A percentile compares a stretch with the other conserved stretches of the same genome.
Evolutionary conservation across 2,113 vertebrate genomes (phyloP).

Genomic region (Morone saxatilis): DNA sequence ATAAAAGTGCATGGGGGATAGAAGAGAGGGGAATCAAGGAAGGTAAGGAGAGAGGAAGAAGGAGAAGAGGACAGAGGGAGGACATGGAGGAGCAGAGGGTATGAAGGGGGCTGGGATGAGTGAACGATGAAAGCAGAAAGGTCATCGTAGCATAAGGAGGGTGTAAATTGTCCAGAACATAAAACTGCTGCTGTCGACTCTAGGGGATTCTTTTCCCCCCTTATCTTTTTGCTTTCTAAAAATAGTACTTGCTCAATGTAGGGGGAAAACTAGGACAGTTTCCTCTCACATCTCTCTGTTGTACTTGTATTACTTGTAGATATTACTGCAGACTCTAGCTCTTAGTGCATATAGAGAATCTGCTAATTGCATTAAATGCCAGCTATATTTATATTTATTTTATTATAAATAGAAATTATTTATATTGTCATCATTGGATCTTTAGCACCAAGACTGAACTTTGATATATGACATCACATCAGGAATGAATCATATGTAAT

Average conservation of each 20-base stretch:
- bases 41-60: not conserved
- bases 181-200: slow-evolving; percentile 63
- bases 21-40: not conserved
- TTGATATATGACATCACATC: too few relatives aligned
- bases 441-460: too few relatives aligned
- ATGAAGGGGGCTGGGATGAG: slow-evolving; percentile 4
- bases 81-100: not conserved
- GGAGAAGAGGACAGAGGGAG: slow-evolving; percentile 16
- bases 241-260: slow-evolving; percentile 61
- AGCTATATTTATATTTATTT: too few relatives aligned
- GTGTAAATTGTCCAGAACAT: slow-evolving; percentile 69
- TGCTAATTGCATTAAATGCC: too few relatives aligned
- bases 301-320: not conserved
- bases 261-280: slow-evolving; percentile 56
- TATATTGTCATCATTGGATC: too few relatives aligned
- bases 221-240: slow-evolving; percentile 66
- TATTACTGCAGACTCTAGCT: too few relatives aligned
- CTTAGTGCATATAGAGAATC: too few relatives aligned
- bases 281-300: slow-evolving; percentile 22
- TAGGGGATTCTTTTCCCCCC: slow-evolving; percentile 51
- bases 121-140: slow-evolving; percentile 58
- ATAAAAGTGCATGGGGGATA: not conserved
- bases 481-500: too few relatives aligned
- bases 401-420: too few relatives aligned
- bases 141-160: slow-evolving; percentile 62